Base-by-base conservation (phyloP, 2,888 invertebrate genomes). In the Psylliodes chrysocephalus region DNA sequence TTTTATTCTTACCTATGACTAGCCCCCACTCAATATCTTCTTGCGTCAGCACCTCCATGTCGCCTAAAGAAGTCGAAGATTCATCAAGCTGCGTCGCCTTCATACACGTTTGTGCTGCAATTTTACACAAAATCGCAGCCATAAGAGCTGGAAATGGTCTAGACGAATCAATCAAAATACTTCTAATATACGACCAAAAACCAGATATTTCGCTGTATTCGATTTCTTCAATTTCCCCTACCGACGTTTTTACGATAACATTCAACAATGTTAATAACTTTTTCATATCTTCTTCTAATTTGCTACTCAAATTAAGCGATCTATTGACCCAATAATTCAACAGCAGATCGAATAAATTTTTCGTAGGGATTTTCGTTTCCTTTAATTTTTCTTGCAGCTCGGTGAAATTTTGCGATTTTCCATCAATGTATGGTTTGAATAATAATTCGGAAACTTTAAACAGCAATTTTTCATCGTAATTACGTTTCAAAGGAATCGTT, bases 11-110 rank as follows among this genome's bases (percentile, higher is more conserved):
- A 56, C 92, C 93, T 38, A 94, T 91, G 1, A 96, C 84, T 49
- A 94, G 83, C 12, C 92, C 91, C 93, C 96, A 96, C 77, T 92
- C 90, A 40, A 94, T 91, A 73, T 90, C 89, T 78, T 96, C 96
- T 70, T 91, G 89, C 1, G 94, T 91, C 55, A 95, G 88, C 42
- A 86, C 83, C 49, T 86, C 89, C 44, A 80, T 76, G 63, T 79
- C 82, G 77, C 83, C 80, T 77, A 75, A 60, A 60, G 73, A 73
- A 17, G 71, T 72, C 2, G 70, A 69, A 8, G 76, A 72, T 38
- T 77, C 74, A 54, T 65, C 75, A 47, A 71, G 68, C 38, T 84
- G 83, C 56, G 79, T 81, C 59, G 82, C 82, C 40, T 71, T 78
- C 71, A 87, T 87, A 8, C 86, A 75, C 52, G 79, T 82, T 49